Conservation (phyloP, 2,888 invertebrate genomes). For the Hipparchia sbordonii region DNA sequence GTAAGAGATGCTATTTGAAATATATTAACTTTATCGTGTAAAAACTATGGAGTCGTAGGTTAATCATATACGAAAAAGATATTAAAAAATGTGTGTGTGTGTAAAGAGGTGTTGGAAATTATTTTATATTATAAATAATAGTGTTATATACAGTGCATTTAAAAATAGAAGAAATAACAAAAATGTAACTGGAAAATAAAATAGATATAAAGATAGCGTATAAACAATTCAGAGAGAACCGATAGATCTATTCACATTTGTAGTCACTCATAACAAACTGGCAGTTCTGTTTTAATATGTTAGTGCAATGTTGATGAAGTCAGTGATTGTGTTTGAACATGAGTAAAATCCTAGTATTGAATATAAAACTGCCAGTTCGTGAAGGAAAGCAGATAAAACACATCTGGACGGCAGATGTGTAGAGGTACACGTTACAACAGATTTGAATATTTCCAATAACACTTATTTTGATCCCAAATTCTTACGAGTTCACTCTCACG, state of each 20-base stretch:
- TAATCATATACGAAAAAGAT: background rate
- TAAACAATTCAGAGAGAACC: slow-evolving; percentile 54
- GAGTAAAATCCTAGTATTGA: slow-evolving; percentile 32
- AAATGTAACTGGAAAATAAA: slow-evolving; percentile 22
- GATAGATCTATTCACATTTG: slow-evolving; percentile 62
- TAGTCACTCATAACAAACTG: slow-evolving; percentile 64
- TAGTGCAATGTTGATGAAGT: slow-evolving; percentile 38
- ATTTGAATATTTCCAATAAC: slow-evolving; percentile 74
- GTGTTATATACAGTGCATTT: slow-evolving; percentile 23
- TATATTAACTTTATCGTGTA: background rate
- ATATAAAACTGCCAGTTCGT: slow-evolving; percentile 74
- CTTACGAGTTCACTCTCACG: slow-evolving; percentile 94
- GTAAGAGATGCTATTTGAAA: background rate
- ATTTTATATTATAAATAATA: slow-evolving; percentile 8
- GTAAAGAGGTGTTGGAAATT: slow-evolving; percentile 9
- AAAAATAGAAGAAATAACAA: slow-evolving; percentile 8
- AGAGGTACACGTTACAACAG: slow-evolving; percentile 80
- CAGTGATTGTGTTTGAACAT: slow-evolving; percentile 32
- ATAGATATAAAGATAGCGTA: slow-evolving; percentile 22
- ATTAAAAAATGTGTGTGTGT: slow-evolving; percentile 16
- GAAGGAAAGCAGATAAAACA: slow-evolving; percentile 73
- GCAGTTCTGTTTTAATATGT: slow-evolving; percentile 58
- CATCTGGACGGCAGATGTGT: slow-evolving; percentile 80
- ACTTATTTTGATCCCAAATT: slow-evolving; percentile 79
- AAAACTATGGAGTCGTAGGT: background rate